These are phyloP conservation scores for Bungarus multicinctus DNA, from an alignment of 2,113 vertebrate genomes.

Conservation along the genomic window DNA sequence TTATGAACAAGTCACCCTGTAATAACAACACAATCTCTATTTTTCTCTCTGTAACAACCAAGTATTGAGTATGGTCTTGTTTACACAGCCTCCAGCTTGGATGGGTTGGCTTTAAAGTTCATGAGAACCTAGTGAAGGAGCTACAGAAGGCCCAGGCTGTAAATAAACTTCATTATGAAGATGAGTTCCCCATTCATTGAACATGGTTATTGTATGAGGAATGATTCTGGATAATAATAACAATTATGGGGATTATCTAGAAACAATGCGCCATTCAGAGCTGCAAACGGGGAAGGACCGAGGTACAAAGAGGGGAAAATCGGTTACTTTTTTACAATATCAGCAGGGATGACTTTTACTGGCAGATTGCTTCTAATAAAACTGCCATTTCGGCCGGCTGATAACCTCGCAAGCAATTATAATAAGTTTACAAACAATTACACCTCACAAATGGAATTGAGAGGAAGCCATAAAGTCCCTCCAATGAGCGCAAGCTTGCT, in stretches of 20 bases:
- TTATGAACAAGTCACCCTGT: neutral
- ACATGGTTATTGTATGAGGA: conserved; percentile 29
- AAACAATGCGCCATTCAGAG: conserved; percentile 40
- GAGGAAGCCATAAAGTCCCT: conserved; percentile 34
- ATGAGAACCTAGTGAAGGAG: neutral
- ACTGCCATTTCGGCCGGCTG: conserved; percentile 15
- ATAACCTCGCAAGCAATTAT: conserved; percentile 20
- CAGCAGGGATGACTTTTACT: conserved; percentile 18
- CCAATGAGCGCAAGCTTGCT: neutral
- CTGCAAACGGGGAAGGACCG: conserved; percentile 13
- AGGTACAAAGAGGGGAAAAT: conserved; percentile 21
- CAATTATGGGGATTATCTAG: conserved; percentile 33
- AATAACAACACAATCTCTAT: neutral
- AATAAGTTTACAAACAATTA: conserved; percentile 38
- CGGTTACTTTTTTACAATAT: conserved; percentile 35
- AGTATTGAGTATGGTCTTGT: neutral
- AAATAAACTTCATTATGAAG: conserved; percentile 24
- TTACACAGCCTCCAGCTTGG: neutral
- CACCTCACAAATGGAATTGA: conserved; percentile 11
- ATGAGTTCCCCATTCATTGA: conserved; percentile 16
- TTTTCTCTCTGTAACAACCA: neutral
- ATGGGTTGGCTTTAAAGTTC: neutral
- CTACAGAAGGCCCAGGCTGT: neutral
- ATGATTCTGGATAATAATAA: conserved; percentile 32
- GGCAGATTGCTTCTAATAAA: conserved; percentile 26